Evolutionary conservation across 2,113 vertebrate species (phyloP), one percentile per base, ranked within the genome.

Genomic region (Lathamus discolor): DNA sequence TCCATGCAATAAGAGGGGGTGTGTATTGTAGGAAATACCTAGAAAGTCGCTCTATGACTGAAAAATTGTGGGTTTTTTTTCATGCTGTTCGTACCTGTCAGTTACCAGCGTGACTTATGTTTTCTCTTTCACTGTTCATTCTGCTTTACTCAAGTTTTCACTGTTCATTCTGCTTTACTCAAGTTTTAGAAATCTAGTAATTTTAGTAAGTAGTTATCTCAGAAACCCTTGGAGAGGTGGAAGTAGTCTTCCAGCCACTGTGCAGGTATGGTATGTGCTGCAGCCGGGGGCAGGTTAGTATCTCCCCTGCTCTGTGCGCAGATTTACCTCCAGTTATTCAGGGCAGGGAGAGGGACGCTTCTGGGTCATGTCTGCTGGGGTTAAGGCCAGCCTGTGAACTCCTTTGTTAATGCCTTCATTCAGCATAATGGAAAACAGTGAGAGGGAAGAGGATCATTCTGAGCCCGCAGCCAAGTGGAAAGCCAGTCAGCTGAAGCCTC

Each of bases 241-340:
- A 70, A 43, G 25, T 37, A 8, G 24, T 39, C 33, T 75, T 48
- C 41, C 29, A 11, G n/a, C 70, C 6, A 1, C 44, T 55, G 37
- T 70, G 43, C 37, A 49, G n/a, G 31, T 77, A 10, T 0, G 0
- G 35, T 11, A 17, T 44, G 41, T 61, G 64, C 83, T 72, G 55
- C 48, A 82, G 55, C 7, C 0, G 0, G 10, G 29, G 2, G 4
- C 39, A 81, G 14, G 27, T 41, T 52, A 54, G 33, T 39, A 64
- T 83, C 27, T 13, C 59, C 2, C 0, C 33, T 59, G 33, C 57
- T 35, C 44, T 0, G 0, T 15, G 29, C 6, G 2, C 52, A 67
- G 24, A 39, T 51, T 25, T 44, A 43, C 31, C 28, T 88, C 37
- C 2, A 1, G 35, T 48, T 28, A 28, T 64, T 49, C 39, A 27